phyloP scores from a whole-genome alignment of 2,797 vertebrate genomes.

The Ispidina picta region DNA sequence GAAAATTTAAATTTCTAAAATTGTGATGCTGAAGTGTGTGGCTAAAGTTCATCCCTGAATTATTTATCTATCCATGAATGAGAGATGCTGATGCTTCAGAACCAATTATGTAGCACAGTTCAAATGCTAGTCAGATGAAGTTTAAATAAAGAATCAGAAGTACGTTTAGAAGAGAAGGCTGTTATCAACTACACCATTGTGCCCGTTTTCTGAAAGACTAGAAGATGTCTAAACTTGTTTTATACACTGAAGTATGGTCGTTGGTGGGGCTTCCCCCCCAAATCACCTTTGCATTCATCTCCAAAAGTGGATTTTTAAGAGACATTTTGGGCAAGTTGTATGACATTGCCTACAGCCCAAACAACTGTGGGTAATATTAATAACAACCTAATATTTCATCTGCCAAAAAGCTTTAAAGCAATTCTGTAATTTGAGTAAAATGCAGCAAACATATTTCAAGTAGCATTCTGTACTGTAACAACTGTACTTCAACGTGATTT shows the following conservation, averaged over 20 bases:
- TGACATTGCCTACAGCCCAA: neutral
- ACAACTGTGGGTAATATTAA: neutral
- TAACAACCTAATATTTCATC: neutral
- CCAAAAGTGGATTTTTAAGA: neutral
- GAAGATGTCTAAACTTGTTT: neutral
- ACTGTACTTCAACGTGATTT: neutral
- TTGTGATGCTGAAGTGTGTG: neutral
- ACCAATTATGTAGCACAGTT: neutral
- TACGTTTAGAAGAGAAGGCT: neutral
- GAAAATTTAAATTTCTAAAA: neutral
- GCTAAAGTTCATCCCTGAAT: neutral
- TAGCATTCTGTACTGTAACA: neutral
- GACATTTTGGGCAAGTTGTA: neutral
- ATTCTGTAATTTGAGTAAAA: neutral
- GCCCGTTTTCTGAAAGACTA: neutral
- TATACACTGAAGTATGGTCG: neutral
- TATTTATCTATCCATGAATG: constrained; percentile 13
- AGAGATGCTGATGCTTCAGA: constrained; percentile 15
- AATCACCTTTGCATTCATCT: neutral
- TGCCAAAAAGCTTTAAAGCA: constrained; percentile 2
- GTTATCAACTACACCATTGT: neutral
- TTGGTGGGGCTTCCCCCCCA: no score
- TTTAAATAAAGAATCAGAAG: neutral
- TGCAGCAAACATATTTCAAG: neutral
- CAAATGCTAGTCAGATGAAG: neutral